These are phyloP conservation scores for Diarsia brunnea DNA, from an alignment of 2,888 invertebrate species.

Conservation along the genomic window DNA sequence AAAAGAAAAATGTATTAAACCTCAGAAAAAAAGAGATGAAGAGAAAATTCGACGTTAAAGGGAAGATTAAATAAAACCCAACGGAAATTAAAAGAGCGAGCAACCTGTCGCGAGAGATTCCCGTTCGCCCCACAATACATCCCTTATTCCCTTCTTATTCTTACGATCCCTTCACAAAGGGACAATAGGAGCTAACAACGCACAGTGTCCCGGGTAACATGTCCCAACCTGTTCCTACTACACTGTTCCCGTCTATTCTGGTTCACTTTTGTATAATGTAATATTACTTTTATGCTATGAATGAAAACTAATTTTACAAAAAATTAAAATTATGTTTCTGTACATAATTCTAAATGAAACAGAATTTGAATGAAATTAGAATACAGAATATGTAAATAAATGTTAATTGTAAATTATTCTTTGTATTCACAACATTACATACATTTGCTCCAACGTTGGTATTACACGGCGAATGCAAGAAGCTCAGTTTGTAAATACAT, in stretches of 20 bases:
- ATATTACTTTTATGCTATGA: background rate
- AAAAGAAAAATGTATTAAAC: slow-evolving; percentile 27
- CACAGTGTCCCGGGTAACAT: slow-evolving; percentile 53
- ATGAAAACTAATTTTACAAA: slow-evolving; percentile 13
- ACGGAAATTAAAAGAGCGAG: slow-evolving; percentile 68
- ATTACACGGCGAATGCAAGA: slow-evolving; percentile 28
- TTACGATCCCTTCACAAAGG: slow-evolving; percentile 69
- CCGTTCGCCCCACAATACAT: slow-evolving; percentile 67
- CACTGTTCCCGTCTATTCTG: slow-evolving; percentile 26
- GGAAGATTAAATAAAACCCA: slow-evolving; percentile 67
- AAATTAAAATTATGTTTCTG: slow-evolving; percentile 13
- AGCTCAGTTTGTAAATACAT: slow-evolving; percentile 51
- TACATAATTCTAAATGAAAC: slow-evolving; percentile 17
- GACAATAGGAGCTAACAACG: slow-evolving; percentile 65
- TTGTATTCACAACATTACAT: slow-evolving; percentile 47
- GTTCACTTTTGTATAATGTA: slow-evolving; percentile 5
- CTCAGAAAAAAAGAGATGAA: slow-evolving; percentile 41
- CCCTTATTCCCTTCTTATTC: slow-evolving; percentile 68
- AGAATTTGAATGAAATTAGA: slow-evolving; percentile 33
- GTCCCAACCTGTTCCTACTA: slow-evolving; percentile 67
- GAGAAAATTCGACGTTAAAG: slow-evolving; percentile 48
- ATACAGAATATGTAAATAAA: slow-evolving; percentile 26
- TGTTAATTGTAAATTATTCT: slow-evolving; percentile 39
- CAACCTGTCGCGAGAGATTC: slow-evolving; percentile 71
- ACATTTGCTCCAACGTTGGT: slow-evolving; percentile 55